Conservation (phyloP, 2,113 vertebrate species). For the Conger conger region DNA sequence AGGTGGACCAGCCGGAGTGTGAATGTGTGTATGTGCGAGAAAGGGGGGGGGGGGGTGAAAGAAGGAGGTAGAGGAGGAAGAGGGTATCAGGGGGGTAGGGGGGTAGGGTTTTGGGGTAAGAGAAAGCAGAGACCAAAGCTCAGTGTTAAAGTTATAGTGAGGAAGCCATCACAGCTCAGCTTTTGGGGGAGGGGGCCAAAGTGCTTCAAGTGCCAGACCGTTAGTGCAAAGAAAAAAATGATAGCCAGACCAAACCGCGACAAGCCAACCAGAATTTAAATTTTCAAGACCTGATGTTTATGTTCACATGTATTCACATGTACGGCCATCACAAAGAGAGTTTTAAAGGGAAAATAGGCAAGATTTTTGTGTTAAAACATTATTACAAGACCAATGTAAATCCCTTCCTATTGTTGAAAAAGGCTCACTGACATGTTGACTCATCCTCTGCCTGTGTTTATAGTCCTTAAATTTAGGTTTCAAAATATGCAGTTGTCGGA, state of each 20-base stretch:
- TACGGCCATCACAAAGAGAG: too few species aligned
- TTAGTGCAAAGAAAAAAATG: not conserved
- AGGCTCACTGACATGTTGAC: too few species aligned
- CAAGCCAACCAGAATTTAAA: not conserved
- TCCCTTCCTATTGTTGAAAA: too few species aligned
- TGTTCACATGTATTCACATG: not conserved
- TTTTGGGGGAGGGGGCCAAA: not conserved
- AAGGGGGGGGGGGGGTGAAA: conserved; percentile 45
- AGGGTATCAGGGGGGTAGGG: conserved; percentile 40
- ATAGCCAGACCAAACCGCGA: not conserved
- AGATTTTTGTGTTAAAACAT: too few species aligned
- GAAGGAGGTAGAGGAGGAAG: conserved; percentile 20
- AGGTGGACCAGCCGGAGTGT: conserved; percentile 46
- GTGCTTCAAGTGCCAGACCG: not conserved
- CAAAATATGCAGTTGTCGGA: too few species aligned
- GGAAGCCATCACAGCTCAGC: conserved; percentile 18
- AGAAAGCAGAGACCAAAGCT: conserved; percentile 40
- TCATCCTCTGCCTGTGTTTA: too few species aligned
- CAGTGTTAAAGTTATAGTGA: conserved; percentile 59
- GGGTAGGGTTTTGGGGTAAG: conserved; percentile 41
- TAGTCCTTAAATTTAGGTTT: too few species aligned
- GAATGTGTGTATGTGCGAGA: conserved; percentile 22
- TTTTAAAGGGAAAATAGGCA: too few species aligned
- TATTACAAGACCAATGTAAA: too few species aligned
- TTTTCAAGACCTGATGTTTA: not conserved